phyloP scores from a whole-genome alignment of 2,888 invertebrate genomes.

The Chalcis sispes region DNA sequence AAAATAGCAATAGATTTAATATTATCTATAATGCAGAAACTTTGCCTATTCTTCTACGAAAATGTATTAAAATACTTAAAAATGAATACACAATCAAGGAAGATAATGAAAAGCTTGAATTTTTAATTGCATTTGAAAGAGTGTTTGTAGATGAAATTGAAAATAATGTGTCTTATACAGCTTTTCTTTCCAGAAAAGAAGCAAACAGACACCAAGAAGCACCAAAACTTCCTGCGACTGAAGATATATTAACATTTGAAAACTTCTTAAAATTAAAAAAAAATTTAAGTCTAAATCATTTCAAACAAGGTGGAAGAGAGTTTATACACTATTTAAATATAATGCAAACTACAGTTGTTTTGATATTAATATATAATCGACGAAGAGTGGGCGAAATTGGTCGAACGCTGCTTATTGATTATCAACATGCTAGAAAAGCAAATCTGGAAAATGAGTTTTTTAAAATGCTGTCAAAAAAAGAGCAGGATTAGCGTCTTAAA shows the following conservation, averaged over 20 bases:
- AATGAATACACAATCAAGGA: background rate
- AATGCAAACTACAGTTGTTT: background rate
- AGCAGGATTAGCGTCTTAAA: background rate
- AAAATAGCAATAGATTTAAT: background rate
- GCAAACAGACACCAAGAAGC: background rate
- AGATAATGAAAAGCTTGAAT: background rate
- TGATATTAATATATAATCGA: background rate
- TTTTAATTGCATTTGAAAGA: background rate
- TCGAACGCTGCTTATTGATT: background rate
- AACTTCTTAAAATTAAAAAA: background rate
- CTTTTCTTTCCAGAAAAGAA: background rate
- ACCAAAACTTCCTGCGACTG: background rate
- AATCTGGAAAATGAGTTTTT: conserved; percentile 4
- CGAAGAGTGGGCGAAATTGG: background rate
- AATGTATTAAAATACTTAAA: conserved; percentile 25
- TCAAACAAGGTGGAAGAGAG: background rate
- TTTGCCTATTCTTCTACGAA: background rate
- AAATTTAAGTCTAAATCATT: background rate
- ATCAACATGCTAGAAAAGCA: background rate
- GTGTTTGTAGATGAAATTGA: conserved; percentile 28
- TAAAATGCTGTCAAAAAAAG: background rate
- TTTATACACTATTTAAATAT: background rate
- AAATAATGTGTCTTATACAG: background rate
- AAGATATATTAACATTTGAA: background rate
- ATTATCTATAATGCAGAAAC: conserved; percentile 24